Evolutionary conservation across 2,888 invertebrate species (phyloP).

Genomic region (Arge pagana): DNA sequence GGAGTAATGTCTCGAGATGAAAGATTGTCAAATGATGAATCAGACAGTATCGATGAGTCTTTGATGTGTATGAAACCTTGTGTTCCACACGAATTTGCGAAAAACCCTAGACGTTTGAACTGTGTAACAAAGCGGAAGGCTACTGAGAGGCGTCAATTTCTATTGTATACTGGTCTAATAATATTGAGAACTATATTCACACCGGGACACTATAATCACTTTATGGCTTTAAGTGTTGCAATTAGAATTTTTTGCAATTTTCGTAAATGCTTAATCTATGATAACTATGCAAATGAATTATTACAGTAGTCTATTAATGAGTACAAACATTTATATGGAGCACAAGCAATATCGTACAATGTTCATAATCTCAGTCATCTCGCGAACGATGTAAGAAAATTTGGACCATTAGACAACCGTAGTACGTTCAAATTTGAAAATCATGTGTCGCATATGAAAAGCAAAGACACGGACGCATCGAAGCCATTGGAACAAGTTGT

Average conservation of each 20-base stretch:
- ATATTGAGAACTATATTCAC: constrained; percentile 20
- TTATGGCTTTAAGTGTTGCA: constrained; percentile 25
- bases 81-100: constrained; percentile 20
- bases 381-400: background rate
- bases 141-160: constrained; percentile 20
- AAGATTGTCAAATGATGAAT: background rate
- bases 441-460: background rate
- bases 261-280: background rate
- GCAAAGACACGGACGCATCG: too few species aligned
- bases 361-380: constrained; percentile 4
- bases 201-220: constrained; percentile 17
- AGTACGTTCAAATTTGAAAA: constrained; percentile 2
- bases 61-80: constrained; percentile 1
- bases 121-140: constrained; percentile 23
- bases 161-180: constrained; percentile 25
- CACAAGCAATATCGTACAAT: constrained; percentile 1
- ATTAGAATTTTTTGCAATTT: constrained; percentile 23
- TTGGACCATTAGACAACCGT: constrained; percentile 2
- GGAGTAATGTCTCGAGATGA: constrained; percentile 18
- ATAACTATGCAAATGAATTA: constrained; percentile 14
- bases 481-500: too few species aligned
- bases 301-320: constrained; percentile 17
- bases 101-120: constrained; percentile 17
- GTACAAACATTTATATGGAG: constrained; percentile 17
- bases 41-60: constrained; percentile 2